Base-by-base conservation (phyloP, 2,888 invertebrate species). In the Campoletis raptor region DNA sequence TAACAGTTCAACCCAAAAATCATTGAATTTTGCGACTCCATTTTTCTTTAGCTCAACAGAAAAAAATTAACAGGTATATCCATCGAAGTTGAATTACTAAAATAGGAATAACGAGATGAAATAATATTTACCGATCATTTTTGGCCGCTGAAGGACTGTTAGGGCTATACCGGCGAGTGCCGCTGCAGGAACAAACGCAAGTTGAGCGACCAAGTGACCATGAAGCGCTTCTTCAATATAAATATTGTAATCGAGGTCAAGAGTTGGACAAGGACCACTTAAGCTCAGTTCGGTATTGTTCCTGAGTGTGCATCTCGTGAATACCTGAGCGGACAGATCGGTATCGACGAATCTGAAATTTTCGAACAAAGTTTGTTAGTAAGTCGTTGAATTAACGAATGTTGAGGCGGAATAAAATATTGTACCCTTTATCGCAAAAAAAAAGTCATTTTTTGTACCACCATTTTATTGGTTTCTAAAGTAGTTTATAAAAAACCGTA, bases 271-370 rank as follows among this genome's bases (percentile, higher is more conserved):
- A 0, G 94, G 94, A 3, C 94, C 94, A 4, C 94, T 94, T 73
- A 94, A 91, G 85, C 94, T 94, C 80, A 94, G 89, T 54, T 95
- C 93, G 21, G 95, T 95, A 88, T 96, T 96, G 92, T 96, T 96
- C 77, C 93, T 94, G 90, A 96, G 94, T 54, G 93, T 94, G 91
- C 96, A 96, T 37, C 96, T 95, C 45, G 95, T 92, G 91, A 97
- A 97, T 91, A 97, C 95, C 90, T 95, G 94, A 57, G 94, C 92
- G 10, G 94, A 95, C 76, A 96, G 90, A 93, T 97, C 97, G 21
- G 97, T 97, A 94, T 97, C 97, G 89, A 97, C 95, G 91, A 97
- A 96, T 89, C 96, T 96, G 93, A 40, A 79, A 88, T 67, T 61
- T 36, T 54, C 45, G 0, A 76, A 36, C 52, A 6, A 24, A 54